Evolutionary conservation across 30 jellyfish, hydroid and myxozoan species (phyloP), one percentile per base, ranked within the genome.

Genomic region (Aurelia coerulea): DNA sequence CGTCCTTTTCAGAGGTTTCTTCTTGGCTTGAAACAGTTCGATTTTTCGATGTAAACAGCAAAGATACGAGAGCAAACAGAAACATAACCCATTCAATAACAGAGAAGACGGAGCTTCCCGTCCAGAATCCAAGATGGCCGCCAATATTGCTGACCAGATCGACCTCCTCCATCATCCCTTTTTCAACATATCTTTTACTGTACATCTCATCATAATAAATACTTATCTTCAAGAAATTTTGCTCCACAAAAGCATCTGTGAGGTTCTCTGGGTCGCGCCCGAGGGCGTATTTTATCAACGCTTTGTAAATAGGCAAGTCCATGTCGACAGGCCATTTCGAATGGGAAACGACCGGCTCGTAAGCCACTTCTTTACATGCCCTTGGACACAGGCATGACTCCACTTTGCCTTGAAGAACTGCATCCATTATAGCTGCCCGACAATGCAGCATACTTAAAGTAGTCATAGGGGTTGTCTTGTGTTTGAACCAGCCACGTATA

Each of bases 51-150:
- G 17, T 56, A 9, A 80, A 14, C 46, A 51, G 14, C n/a, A 68
- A 12, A 5, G 37, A 65, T 10, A 50, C 33, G 19, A 80, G 41
- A 0, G 84, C 52, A 14, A 16, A 56, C 16, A 81, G 33, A 16
- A 81, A 69, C 2, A 71, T 85, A 68, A 81, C 7, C n/a, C 29
- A 31, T 35, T 81, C 91, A 14, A 69, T 10, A 16, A 69, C 77
- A 1, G 91, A 69, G 31, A 68, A 80, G 17, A 81, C 77, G 19
- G 91, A 81, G 41, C 84, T 76, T 31, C 91, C 91, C n/a, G 72
- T 54, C 91, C 91, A 81, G 67, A 81, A 81, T 37, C 91, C 91
- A 68, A 81, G 91, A 69, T 81, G 91, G 65, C 91, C 91, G 41
- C 91, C 91, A 60, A 81, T 81, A 50, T 69, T 65, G 41, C 91